Evolutionary conservation across 2,797 vertebrate genomes (phyloP).

Genomic region (Triplophysa bombifrons): DNA sequence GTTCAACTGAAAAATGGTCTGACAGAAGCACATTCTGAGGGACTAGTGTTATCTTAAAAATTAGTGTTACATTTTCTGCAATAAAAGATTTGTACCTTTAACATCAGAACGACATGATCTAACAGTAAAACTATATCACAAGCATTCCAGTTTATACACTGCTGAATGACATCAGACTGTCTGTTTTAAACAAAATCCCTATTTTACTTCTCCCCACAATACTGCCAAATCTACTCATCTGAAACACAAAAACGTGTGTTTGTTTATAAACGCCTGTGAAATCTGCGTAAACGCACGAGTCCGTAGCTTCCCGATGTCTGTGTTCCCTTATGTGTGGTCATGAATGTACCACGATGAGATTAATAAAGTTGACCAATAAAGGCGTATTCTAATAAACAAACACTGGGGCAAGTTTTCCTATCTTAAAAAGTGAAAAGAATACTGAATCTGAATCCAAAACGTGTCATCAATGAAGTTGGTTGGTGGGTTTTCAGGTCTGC

Average conservation of each 20-base stretch:
- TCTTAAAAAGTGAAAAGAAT: slow-evolving; percentile 68
- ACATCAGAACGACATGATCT: not conserved
- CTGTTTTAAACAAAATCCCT: not conserved
- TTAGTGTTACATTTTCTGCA: not conserved
- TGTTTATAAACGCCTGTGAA: slow-evolving; percentile 1
- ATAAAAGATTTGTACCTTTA: not conserved
- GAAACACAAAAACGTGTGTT: slow-evolving; percentile 20
- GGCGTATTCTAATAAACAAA: slow-evolving; percentile 65
- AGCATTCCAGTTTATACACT: slow-evolving; percentile 2
- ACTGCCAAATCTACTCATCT: slow-evolving; percentile 20
- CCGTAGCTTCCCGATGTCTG: slow-evolving; percentile 2
- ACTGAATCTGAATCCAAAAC: slow-evolving; percentile 55
- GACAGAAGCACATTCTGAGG: slow-evolving; percentile 16
- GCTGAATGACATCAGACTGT: slow-evolving; percentile 9
- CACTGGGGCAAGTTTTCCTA: slow-evolving; percentile 68
- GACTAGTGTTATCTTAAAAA: not conserved
- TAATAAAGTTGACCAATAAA: slow-evolving; percentile 48
- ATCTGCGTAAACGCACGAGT: not conserved
- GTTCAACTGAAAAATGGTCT: slow-evolving; percentile 13
- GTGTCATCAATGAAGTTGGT: not conserved
- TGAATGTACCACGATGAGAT: slow-evolving; percentile 18
- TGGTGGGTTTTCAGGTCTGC: not conserved
- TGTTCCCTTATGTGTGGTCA: slow-evolving; percentile 5
- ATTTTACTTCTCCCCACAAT: slow-evolving; percentile 35
- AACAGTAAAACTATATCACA: not conserved